Evolutionary conservation across 2,797 vertebrate species (phyloP).

Genomic region (Morelia viridis): DNA sequence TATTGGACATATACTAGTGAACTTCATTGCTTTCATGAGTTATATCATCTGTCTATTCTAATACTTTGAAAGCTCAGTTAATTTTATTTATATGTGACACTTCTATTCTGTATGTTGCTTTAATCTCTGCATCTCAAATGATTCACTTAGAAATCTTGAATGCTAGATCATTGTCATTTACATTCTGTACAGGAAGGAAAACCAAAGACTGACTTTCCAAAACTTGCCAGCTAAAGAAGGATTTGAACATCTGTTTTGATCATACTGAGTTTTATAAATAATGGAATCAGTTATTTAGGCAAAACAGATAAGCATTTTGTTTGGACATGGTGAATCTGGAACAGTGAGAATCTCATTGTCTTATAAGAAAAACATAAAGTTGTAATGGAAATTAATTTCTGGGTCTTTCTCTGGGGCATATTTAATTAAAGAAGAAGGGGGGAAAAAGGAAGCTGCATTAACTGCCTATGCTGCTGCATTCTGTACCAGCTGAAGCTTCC

Average conservation of each 20-base stretch:
- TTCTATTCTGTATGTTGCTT: neutral
- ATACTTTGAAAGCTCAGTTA: neutral
- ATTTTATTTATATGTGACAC: conserved; percentile 2
- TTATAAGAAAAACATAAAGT: neutral
- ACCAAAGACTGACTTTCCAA: neutral
- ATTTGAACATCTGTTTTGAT: neutral
- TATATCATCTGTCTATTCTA: neutral
- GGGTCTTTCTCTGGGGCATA: neutral
- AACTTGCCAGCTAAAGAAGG: neutral
- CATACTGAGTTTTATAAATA: neutral
- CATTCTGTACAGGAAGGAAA: neutral
- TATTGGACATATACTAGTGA: neutral
- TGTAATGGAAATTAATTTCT: neutral
- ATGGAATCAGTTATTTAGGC: neutral
- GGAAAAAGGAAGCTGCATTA: neutral
- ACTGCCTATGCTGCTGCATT: no score
- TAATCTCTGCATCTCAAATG: neutral
- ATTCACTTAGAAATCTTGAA: neutral
- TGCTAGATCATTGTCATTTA: neutral
- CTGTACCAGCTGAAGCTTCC: no score
- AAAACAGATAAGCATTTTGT: neutral
- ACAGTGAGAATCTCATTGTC: neutral
- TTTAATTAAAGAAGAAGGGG: neutral
- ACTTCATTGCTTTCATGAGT: neutral
- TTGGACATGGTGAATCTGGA: neutral